Percentiles rank a stretch among this genome's conserved stretches.
Evolutionary conservation across 2,113 vertebrate species (phyloP).

Genomic region (Lutjanus erythropterus): DNA sequence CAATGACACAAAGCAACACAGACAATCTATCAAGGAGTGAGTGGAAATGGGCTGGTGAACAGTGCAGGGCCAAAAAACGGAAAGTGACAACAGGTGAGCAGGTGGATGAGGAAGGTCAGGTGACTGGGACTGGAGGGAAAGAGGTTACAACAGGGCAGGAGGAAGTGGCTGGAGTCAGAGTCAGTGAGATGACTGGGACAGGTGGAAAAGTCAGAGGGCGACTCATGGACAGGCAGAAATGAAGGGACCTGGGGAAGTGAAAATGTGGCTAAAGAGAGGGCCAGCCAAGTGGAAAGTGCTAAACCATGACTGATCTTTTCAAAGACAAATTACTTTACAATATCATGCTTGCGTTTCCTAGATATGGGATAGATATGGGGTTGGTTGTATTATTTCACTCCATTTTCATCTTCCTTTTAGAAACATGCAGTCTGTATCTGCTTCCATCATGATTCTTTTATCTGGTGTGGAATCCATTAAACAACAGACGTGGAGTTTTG

Average conservation of each 20-base stretch:
- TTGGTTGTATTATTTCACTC: background rate
- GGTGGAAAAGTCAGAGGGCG: background rate
- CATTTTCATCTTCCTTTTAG: background rate
- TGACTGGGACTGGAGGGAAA: background rate
- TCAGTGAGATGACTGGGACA: background rate
- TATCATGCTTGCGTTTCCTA: background rate
- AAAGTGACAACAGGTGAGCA: background rate
- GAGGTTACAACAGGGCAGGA: background rate
- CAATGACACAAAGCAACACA: background rate
- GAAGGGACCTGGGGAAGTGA: background rate
- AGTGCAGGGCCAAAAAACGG: background rate
- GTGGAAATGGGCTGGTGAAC: background rate
- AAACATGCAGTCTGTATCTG: background rate
- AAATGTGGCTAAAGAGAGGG: background rate
- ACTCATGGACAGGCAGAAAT: background rate
- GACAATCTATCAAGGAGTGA: background rate
- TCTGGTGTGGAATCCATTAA: conserved; percentile 18
- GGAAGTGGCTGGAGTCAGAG: background rate
- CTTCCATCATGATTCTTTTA: background rate
- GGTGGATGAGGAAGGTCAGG: no score
- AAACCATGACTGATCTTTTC: no score
- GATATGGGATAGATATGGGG: background rate
- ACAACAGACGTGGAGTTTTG: background rate
- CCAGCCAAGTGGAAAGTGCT: no score
- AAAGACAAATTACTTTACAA: no score